Evolutionary conservation across 2,113 vertebrate species (phyloP), one percentile per base, ranked within the genome.

Genomic region (Trochalopteron elliotii): DNA sequence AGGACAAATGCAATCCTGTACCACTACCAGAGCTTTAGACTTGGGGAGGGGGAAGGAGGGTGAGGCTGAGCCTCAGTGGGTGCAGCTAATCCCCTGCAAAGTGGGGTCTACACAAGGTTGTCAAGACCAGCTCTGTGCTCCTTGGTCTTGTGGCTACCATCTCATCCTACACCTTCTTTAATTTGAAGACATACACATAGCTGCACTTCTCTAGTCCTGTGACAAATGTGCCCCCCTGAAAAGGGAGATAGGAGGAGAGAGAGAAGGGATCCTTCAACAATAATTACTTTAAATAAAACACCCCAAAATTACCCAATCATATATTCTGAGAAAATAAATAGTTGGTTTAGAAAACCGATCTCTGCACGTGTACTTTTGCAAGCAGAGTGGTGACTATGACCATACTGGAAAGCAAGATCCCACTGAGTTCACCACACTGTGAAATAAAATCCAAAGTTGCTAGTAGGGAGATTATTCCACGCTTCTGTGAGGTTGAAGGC

Each of bases 1-100:
- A 47, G 47, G 83, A 78, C 14, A 24, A 55, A 44, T 0, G 0
- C 0, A 1, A 15, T 42, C n/a, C 57, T 0, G 0, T 12, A 12
- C 21, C 31, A 8, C 15, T 11, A 23, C 24, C 2, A 1, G 25
- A 69, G 55, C 35, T 56, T 82, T 25, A 23, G 37, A 15, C 10
- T 21, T 61, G 45, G 13, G 33, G 21, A 69, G 9, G 18, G 25
- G 10, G 12, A n/a, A n/a, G 20, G 56, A 64, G 28, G 17, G 13
- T 27, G 31, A 47, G 40, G 23, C 37, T 37, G 49, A 72, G 53
- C 22, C 11, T 27, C 3, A 1, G 16, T 10, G 25, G 25, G 37
- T 13, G 19, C 22, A 72, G 30, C 30, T 55, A 16, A 40, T 22
- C 15, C 31, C 33, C 25, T 42, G 37, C 27, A 42, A 49, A 78